phyloP scores from a whole-genome alignment of 1,140 invertebrate species.

The Hyposmocoma kahamanoa region DNA sequence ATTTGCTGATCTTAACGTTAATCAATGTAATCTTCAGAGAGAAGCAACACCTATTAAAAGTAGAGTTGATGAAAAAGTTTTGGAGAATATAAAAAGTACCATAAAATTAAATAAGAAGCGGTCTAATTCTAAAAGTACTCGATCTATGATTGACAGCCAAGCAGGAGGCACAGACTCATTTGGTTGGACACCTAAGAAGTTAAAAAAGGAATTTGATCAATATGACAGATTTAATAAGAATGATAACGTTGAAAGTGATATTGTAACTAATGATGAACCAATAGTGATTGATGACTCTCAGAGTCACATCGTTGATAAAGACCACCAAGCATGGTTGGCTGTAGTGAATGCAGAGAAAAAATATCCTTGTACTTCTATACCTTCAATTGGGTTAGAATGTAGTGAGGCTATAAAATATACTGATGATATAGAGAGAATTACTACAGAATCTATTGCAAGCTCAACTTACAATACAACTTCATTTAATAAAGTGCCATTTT shows the following conservation, averaged over 20 bases:
- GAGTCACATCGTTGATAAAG: constrained; percentile 40
- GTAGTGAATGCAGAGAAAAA: constrained; percentile 38
- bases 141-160: background rate
- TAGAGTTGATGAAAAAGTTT: background rate
- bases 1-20: constrained; percentile 48
- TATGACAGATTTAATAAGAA: constrained; percentile 7
- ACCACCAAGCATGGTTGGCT: constrained; percentile 39
- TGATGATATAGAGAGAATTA: background rate
- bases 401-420: background rate
- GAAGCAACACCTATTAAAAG: constrained; percentile 5
- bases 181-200: background rate
- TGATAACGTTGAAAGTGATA: constrained; percentile 46
- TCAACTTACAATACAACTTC: background rate
- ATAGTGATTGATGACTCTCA: constrained; percentile 38
- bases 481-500: constrained; percentile 38
- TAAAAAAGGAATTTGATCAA: constrained; percentile 1
- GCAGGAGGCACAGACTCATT: background rate
- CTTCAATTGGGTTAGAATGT: background rate
- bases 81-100: background rate
- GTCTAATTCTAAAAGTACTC: background rate
- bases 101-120: background rate
- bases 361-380: background rate
- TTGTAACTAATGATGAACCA: constrained; percentile 38
- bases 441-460: background rate
- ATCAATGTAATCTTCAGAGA: constrained; percentile 14